A percentile compares a stretch with the other conserved stretches of the same genome.
Conservation (phyloP, 2,888 invertebrate genomes). For the Coenonympha arcania region DNA sequence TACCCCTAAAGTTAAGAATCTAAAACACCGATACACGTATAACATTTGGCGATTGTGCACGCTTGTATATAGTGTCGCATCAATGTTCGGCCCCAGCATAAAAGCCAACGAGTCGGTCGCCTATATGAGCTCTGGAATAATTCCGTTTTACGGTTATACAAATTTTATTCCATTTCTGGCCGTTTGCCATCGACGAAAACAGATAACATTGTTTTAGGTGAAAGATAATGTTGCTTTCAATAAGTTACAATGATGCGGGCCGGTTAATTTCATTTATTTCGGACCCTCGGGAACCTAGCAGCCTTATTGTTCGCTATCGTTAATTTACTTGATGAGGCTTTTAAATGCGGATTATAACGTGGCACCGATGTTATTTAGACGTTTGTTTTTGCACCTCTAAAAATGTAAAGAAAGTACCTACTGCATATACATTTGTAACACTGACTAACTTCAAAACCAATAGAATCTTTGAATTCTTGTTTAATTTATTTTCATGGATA, state of each 20-base stretch:
- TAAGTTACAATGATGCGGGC: conserved; percentile 1
- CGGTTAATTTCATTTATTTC: neutral
- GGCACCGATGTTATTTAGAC: too few relatives aligned
- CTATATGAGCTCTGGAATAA: conserved; percentile 50
- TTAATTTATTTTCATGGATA: too few relatives aligned
- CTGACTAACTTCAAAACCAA: too few relatives aligned
- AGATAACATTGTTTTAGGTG: conserved; percentile 18
- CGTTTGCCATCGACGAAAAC: conserved; percentile 19
- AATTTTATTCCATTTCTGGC: conserved; percentile 32
- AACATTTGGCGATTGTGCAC: conserved; percentile 7
- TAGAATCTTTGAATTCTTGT: too few relatives aligned
- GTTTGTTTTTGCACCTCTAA: too few relatives aligned
- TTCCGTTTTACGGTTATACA: conserved; percentile 60
- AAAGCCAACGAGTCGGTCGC: conserved; percentile 51
- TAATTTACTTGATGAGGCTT: too few relatives aligned
- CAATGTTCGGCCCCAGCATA: conserved; percentile 49
- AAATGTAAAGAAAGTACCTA: too few relatives aligned
- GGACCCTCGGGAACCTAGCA: too few relatives aligned
- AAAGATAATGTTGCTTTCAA: conserved; percentile 2
- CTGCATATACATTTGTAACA: too few relatives aligned
- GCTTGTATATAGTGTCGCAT: conserved; percentile 34
- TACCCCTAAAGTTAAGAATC: too few relatives aligned
- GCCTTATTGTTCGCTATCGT: too few relatives aligned
- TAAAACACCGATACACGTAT: neutral
- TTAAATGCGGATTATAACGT: too few relatives aligned